These are phyloP conservation scores for Cataglyphis hispanica DNA, from an alignment of 1,140 invertebrate species.

Conservation along the genomic window DNA sequence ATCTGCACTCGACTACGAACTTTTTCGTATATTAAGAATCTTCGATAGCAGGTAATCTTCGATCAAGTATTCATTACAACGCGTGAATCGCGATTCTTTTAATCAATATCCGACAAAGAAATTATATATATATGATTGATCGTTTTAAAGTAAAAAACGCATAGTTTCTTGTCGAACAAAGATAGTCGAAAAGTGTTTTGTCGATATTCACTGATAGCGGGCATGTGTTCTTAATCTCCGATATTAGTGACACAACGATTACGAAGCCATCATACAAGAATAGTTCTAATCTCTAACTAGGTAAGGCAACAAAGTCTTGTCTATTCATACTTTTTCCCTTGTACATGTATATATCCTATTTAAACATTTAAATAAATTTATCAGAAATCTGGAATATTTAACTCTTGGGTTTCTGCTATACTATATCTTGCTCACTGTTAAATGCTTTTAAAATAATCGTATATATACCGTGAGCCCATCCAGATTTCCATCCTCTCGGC, in stretches of 20 bases:
- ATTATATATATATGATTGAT: conserved; percentile 44
- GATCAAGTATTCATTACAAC: conserved; percentile 77
- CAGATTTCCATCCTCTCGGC: conserved; percentile 81
- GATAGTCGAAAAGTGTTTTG: conserved; percentile 46
- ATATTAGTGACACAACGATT: conserved; percentile 61
- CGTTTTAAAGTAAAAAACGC: conserved; percentile 57
- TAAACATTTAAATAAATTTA: conserved; percentile 82
- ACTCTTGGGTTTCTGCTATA: conserved; percentile 81
- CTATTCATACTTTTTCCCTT: conserved; percentile 79
- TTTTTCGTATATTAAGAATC: conserved; percentile 79
- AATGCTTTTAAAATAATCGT: conserved; percentile 67
- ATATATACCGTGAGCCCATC: conserved; percentile 74
- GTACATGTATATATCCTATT: conserved; percentile 81
- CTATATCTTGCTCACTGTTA: conserved; percentile 71
- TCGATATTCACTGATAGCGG: conserved; percentile 29
- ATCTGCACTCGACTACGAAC: conserved; percentile 70
- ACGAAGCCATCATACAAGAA: conserved; percentile 67
- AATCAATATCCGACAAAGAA: conserved; percentile 55
- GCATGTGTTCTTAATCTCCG: conserved; percentile 63
- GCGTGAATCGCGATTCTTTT: conserved; percentile 56
- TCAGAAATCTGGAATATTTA: conserved; percentile 82
- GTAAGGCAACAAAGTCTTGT: conserved; percentile 81
- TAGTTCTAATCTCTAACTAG: conserved; percentile 77
- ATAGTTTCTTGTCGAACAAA: conserved; percentile 30
- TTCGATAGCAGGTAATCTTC: conserved; percentile 80